Evolutionary conservation across 2,113 vertebrate genomes (phyloP), one percentile per base, ranked within the genome.

Genomic region (Danionella cerebrum): DNA sequence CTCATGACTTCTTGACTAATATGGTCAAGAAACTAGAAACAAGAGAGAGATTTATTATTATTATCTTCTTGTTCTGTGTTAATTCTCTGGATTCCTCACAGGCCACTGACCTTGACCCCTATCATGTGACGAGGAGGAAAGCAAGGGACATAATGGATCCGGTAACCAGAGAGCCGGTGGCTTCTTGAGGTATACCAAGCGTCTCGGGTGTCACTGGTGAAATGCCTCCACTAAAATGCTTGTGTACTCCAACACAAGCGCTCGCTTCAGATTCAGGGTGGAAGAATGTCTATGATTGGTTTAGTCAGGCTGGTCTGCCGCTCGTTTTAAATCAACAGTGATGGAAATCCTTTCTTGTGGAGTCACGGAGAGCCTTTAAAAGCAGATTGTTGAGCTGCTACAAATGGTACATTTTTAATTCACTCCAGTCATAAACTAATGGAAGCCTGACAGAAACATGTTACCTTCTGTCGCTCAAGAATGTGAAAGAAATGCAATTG

Each of bases 41-140:
- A 4, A 55, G 10, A 55, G 25, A 42, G 44, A 29, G 21, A 50
- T 50, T 64, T 48, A 53, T 19, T 13, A 59, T 57, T 14, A 14
- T 13, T 5, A 31, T 2, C 25, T 13, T 18, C 9, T 13, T 21
- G 7, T 11, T 21, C 11, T 35, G 18, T 41, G 27, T 8, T 14
- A 5, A 58, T 65, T 76, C 67, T 63, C 67, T 65, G 31, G 35
- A 65, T 74, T 70, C 47, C 47, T 11, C 45, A 44, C 12, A 31
- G 57, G 72, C 73, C 67, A 25, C 41, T 76, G 73, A 78, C 76
- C 63, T 55, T 44, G 53, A 27, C 58, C 25, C 66, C 44, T 75
- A 73, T 76, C 55, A 69, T 69, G 65, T 71, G 73, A 60, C 69
- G 51, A 42, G 24, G 24, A 60, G 52, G 59, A 69, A 55, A 60